phyloP scores from a whole-genome alignment of 2,888 invertebrate species.

The Drosophila cognata region DNA sequence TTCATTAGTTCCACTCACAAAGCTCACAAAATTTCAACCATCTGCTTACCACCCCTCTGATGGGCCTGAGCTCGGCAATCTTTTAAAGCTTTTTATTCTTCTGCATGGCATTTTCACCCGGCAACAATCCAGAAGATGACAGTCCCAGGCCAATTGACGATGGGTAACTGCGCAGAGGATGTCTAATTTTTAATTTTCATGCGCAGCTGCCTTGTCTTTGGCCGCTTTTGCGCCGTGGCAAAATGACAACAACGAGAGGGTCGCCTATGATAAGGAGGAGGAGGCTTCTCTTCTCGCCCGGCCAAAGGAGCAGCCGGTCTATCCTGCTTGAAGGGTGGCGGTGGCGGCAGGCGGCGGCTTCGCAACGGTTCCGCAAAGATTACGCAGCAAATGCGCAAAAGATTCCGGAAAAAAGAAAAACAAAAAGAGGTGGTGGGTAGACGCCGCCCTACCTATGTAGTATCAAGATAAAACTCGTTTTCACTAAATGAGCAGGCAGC shows the following conservation, averaged over 20 bases:
- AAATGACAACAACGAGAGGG: slow-evolving; percentile 25
- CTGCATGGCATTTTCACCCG: slow-evolving; percentile 3
- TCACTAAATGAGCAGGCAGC: slow-evolving; percentile 71
- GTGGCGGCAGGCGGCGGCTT: slow-evolving; percentile 55
- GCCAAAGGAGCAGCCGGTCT: slow-evolving; percentile 73
- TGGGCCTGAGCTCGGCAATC: slow-evolving; percentile 2
- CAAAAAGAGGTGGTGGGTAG: slow-evolving; percentile 61
- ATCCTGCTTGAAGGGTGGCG: slow-evolving; percentile 67
- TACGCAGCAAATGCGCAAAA: slow-evolving; percentile 56
- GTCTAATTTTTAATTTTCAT: slow-evolving; percentile 61
- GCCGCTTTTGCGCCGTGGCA: slow-evolving; percentile 34
- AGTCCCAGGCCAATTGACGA: slow-evolving; percentile 49
- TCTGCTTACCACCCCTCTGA: slow-evolving; percentile 44
- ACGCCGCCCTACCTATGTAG: slow-evolving; percentile 25
- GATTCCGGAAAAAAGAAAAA: slow-evolving; percentile 35
- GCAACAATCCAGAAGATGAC: slow-evolving; percentile 29
- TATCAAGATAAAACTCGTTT: slow-evolving; percentile 62
- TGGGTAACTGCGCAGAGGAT: slow-evolving; percentile 55
- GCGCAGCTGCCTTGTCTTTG: slow-evolving; percentile 68
- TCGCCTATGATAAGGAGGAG: slow-evolving; percentile 44
- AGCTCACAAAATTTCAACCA: slow-evolving; percentile 46
- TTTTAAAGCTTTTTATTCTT: slow-evolving; percentile 31
- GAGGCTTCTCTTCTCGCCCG: slow-evolving; percentile 28
- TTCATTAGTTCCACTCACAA: slow-evolving; percentile 41
- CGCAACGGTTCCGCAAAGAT: slow-evolving; percentile 32